Evolutionary conservation across 2,113 vertebrate species (phyloP).

Genomic region (Salvelinus namaycush): DNA sequence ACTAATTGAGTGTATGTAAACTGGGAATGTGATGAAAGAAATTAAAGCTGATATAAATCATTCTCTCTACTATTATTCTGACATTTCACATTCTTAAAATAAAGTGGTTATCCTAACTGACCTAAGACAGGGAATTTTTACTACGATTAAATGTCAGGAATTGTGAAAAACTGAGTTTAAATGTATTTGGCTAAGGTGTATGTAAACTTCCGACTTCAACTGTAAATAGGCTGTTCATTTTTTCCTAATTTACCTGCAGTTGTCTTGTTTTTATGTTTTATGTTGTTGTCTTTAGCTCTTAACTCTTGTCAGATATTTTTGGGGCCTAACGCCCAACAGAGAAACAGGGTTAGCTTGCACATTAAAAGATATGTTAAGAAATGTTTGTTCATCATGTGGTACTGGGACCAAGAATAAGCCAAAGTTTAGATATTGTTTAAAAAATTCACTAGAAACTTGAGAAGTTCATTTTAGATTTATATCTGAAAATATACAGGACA

Average conservation of each 20-base stretch:
- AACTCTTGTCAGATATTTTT: constrained; percentile 6
- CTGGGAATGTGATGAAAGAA: too few relatives aligned
- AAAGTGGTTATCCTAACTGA: too few relatives aligned
- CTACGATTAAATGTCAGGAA: too few relatives aligned
- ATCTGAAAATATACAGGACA: constrained; percentile 50
- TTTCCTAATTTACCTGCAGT: background rate
- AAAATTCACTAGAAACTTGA: constrained; percentile 60
- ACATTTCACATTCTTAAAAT: too few relatives aligned
- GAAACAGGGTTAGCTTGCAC: constrained; percentile 34
- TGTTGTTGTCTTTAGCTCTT: constrained; percentile 26
- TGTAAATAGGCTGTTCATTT: background rate
- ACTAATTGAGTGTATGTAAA: too few relatives aligned
- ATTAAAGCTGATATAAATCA: too few relatives aligned
- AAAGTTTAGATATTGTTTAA: constrained; percentile 64
- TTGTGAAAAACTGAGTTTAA: too few relatives aligned
- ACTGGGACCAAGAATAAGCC: constrained; percentile 65
- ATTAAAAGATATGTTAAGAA: constrained; percentile 21
- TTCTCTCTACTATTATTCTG: too few relatives aligned
- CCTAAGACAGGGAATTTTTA: too few relatives aligned
- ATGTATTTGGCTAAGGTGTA: too few relatives aligned
- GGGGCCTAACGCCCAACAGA: constrained; percentile 19
- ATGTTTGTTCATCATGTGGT: constrained; percentile 23
- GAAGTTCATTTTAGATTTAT: constrained; percentile 35
- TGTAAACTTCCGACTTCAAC: too few relatives aligned
- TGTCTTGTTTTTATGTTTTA: constrained; percentile 11